Evolutionary conservation across 1,140 invertebrate genomes (phyloP).

Genomic region (Cheumatopsyche charites): DNA sequence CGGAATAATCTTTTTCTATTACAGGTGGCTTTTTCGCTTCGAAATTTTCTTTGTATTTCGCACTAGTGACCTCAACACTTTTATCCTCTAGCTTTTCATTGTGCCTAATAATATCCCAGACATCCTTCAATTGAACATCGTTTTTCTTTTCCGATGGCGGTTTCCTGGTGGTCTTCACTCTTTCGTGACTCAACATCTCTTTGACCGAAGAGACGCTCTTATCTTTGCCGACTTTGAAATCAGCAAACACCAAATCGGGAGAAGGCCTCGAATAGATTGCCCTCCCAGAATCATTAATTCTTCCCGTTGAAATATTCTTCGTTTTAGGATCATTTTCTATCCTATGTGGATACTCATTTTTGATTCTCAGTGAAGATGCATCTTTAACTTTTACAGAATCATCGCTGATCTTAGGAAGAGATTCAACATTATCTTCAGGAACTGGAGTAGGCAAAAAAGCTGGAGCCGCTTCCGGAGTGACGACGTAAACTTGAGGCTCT

Average conservation of each 20-base stretch:
- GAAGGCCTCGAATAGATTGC: conserved; percentile 18
- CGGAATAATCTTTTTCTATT: conserved; percentile 13
- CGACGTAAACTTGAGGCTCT: conserved; percentile 38
- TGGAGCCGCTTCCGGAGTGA: conserved; percentile 40
- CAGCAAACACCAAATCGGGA: conserved; percentile 44
- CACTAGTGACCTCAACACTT: neutral
- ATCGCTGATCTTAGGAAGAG: neutral
- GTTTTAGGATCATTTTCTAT: too few species aligned
- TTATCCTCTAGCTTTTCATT: conserved; percentile 40
- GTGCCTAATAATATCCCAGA: conserved; percentile 46
- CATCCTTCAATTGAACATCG: conserved; percentile 39
- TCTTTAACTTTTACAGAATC: too few species aligned
- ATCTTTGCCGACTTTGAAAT: conserved; percentile 36
- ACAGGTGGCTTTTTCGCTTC: neutral
- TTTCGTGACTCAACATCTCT: conserved; percentile 44
- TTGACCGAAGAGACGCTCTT: conserved; percentile 39
- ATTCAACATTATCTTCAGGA: conserved; percentile 19
- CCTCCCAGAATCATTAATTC: neutral
- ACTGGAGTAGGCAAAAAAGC: conserved; percentile 43
- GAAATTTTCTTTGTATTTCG: neutral
- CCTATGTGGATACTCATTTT: too few species aligned
- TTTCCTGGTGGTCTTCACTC: conserved; percentile 18
- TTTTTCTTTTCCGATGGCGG: neutral
- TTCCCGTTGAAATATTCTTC: neutral
- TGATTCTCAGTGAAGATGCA: too few species aligned